phyloP scores from a whole-genome alignment of 2,888 invertebrate genomes.

The Drosophila kambysellisi region DNA sequence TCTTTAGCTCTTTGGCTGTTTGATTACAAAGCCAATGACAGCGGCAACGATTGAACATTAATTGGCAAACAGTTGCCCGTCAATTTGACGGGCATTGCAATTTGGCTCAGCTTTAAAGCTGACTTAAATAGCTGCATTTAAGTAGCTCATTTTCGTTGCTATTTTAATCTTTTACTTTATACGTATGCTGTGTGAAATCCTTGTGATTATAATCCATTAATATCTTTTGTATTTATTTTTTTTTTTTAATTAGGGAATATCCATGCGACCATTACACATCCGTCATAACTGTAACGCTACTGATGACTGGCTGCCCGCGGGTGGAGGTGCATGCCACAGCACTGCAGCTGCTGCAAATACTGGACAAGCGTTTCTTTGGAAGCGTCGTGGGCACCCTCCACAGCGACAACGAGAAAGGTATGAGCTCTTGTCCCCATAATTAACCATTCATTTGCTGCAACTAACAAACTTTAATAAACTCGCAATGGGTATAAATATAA shows the following conservation, averaged over 20 bases:
- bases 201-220: constrained; percentile 9
- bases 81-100: constrained; percentile 4
- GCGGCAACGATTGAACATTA: constrained; percentile 27
- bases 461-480: constrained; percentile 24
- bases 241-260: constrained; percentile 90
- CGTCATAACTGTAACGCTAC: constrained; percentile 97
- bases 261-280: constrained; percentile 99
- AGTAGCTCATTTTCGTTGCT: not conserved
- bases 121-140: not conserved
- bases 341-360: constrained; percentile 94
- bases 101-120: not conserved
- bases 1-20: constrained; percentile 6
- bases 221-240: constrained; percentile 13
- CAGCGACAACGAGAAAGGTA: constrained; percentile 91
- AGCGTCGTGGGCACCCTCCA: constrained; percentile 88
- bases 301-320: constrained; percentile 98
- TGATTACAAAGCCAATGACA: constrained; percentile 2
- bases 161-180: constrained; percentile 6
- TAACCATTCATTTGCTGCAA: not conserved
- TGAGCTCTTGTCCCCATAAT: constrained; percentile 79
- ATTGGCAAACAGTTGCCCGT: constrained; percentile 27
- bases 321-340: constrained; percentile 97
- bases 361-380: constrained; percentile 98
- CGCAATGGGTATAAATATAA: not conserved
- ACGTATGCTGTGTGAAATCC: not conserved